These are phyloP conservation scores for Lepilemur septentrionalis DNA, from an alignment of 2,797 vertebrate genomes.

Conservation along the genomic window DNA sequence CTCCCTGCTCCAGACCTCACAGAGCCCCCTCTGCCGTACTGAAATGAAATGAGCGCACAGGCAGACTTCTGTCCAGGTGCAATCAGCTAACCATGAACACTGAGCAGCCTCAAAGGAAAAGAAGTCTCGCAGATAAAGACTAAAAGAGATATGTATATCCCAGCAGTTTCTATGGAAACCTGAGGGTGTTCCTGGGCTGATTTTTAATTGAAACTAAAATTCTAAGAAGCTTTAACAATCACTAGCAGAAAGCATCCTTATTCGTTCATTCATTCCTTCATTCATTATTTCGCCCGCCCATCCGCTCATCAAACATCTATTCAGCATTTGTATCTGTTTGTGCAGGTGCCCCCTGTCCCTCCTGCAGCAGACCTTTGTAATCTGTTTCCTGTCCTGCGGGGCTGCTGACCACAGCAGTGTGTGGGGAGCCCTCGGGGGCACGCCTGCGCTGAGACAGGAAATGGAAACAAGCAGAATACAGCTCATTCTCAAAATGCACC, in stretches of 20 bases:
- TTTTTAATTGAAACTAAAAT: not conserved
- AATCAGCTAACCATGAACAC: not conserved
- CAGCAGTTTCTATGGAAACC: not conserved
- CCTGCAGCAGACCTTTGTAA: not conserved
- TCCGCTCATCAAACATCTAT: not conserved
- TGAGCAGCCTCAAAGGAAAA: not conserved
- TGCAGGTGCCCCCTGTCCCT: not conserved
- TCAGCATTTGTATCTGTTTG: not conserved
- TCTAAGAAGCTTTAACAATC: not conserved
- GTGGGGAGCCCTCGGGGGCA: not conserved
- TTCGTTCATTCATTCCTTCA: not conserved
- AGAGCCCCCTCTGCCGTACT: not conserved
- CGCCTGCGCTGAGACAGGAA: not conserved
- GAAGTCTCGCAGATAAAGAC: not conserved
- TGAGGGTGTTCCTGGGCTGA: not conserved
- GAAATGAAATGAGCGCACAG: not conserved
- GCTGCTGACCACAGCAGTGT: not conserved
- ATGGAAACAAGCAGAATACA: not conserved
- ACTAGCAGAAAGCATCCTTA: not conserved
- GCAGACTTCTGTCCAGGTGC: not conserved
- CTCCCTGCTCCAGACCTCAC: not conserved
- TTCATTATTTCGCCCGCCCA: not conserved
- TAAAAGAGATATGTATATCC: not conserved
- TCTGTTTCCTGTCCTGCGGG: slow-evolving; percentile 31
- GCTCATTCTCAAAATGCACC: not conserved